phyloP scores from a whole-genome alignment of 2,888 invertebrate species.

The Nemurella pictetii region DNA sequence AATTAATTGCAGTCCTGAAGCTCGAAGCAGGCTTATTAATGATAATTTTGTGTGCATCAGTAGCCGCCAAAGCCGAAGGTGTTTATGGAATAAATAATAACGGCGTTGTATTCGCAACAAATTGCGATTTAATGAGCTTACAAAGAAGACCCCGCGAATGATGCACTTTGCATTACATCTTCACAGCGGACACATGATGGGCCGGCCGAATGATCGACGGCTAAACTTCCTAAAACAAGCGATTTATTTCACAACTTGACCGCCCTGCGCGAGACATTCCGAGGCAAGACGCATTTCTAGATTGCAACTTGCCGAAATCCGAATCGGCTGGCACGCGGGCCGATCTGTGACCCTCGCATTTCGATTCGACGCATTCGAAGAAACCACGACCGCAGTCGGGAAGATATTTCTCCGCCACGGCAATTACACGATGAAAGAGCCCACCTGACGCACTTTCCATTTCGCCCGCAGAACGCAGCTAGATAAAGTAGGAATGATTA shows the following conservation, averaged over 20 bases:
- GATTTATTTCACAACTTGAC: too few species aligned
- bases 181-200: background rate
- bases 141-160: background rate
- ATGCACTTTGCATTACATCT: background rate
- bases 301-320: background rate
- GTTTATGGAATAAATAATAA: background rate
- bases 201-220: background rate
- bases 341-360: background rate
- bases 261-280: background rate
- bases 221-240: too few species aligned
- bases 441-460: slow-evolving; percentile 31
- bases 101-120: background rate
- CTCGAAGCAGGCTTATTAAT: background rate
- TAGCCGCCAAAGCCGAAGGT: background rate
- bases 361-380: background rate
- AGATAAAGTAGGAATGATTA: slow-evolving; percentile 16
- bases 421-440: slow-evolving; percentile 19
- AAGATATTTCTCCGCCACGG: background rate
- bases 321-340: background rate
- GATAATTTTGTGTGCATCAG: background rate
- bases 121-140: background rate
- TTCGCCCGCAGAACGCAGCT: slow-evolving; percentile 1
- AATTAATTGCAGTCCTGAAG: background rate
- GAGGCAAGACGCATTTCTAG: background rate
- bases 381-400: background rate